Percentiles rank a stretch among this genome's conserved stretches.
phyloP scores from a whole-genome alignment of 2,888 invertebrate genomes.

The Dryobotodes eremita region DNA sequence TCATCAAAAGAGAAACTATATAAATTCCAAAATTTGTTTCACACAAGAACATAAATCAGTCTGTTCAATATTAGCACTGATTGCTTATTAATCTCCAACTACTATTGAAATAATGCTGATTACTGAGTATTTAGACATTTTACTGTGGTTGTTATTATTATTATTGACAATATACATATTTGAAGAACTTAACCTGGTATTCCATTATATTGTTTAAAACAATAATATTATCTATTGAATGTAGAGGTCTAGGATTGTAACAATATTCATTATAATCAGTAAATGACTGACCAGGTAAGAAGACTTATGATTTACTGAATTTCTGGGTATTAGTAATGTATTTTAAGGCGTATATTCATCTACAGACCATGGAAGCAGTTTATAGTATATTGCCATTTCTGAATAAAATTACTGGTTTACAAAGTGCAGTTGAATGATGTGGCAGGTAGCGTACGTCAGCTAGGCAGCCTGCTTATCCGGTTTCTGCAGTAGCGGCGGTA shows the following conservation, averaged over 20 bases:
- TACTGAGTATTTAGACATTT: constrained; percentile 59
- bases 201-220: constrained; percentile 33
- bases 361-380: constrained; percentile 57
- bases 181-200: constrained; percentile 52
- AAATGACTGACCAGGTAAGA: constrained; percentile 32
- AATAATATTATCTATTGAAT: constrained; percentile 52
- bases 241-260: constrained; percentile 30
- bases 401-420: constrained; percentile 55
- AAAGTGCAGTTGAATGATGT: constrained; percentile 76
- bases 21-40: constrained; percentile 48
- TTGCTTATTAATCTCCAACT: constrained; percentile 47
- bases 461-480: constrained; percentile 77
- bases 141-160: constrained; percentile 21
- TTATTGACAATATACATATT: constrained; percentile 40
- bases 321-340: constrained; percentile 47
- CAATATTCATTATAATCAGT: constrained; percentile 37
- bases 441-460: constrained; percentile 44
- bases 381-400: constrained; percentile 56
- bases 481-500: constrained; percentile 69
- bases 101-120: constrained; percentile 37
- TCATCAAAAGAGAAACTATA: constrained; percentile 47
- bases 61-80: constrained; percentile 56
- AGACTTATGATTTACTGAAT: constrained; percentile 44
- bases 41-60: constrained; percentile 59
- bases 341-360: constrained; percentile 51